phyloP scores from a whole-genome alignment of 30 jellyfish, hydroid and myxozoan genomes.

The Hydractinia symbiolongicarpus region DNA sequence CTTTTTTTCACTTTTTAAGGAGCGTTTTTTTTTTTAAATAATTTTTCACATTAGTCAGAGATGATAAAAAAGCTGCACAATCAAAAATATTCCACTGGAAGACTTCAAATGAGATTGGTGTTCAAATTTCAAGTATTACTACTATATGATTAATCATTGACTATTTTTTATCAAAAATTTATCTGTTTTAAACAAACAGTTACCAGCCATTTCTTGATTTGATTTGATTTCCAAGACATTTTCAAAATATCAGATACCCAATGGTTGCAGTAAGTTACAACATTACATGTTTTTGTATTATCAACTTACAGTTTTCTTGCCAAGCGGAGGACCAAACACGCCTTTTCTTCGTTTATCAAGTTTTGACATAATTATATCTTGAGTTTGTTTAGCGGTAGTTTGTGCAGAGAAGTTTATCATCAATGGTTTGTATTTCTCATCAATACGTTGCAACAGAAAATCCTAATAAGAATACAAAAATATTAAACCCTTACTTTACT shows the following conservation, averaged over 20 bases:
- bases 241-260: not conserved
- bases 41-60: no score
- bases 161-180: no score
- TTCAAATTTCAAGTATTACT: no score
- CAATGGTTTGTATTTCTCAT: slow-evolving; percentile 85
- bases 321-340: slow-evolving; percentile 97
- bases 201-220: no score
- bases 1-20: no score
- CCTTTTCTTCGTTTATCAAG: slow-evolving; percentile 96
- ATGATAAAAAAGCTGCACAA: no score
- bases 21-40: no score
- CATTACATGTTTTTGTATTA: not conserved
- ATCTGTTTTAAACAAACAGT: no score
- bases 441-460: slow-evolving; percentile 74
- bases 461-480: slow-evolving; percentile 40
- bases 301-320: slow-evolving; percentile 82
- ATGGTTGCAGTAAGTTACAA: not conserved
- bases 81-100: no score
- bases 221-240: not conserved
- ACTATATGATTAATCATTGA: no score
- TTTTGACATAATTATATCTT: slow-evolving; percentile 94
- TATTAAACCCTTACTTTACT: not conserved
- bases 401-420: slow-evolving; percentile 97
- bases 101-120: no score
- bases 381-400: slow-evolving; percentile 96